Conservation (phyloP, 2,888 invertebrate species). For the Teinopalpus imperialis region DNA sequence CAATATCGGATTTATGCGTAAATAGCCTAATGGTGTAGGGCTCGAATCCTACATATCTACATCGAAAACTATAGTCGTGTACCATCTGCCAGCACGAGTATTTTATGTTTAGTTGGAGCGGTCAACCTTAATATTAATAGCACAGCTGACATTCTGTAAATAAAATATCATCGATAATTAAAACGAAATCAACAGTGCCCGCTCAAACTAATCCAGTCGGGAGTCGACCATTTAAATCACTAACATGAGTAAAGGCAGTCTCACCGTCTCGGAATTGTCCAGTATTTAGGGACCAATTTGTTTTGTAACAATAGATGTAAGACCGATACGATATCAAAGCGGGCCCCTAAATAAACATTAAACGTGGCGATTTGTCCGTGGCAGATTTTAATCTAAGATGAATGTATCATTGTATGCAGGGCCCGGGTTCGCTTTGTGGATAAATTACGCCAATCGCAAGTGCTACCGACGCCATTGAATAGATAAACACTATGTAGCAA, state of each 20-base stretch:
- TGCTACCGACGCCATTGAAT: slow-evolving; percentile 19
- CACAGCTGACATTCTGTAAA: too few relatives aligned
- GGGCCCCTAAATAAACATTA: slow-evolving; percentile 36
- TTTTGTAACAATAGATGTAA: slow-evolving; percentile 33
- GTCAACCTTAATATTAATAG: too few relatives aligned
- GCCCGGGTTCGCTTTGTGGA: slow-evolving; percentile 36
- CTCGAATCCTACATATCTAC: too few relatives aligned
- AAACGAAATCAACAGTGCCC: slow-evolving; percentile 8
- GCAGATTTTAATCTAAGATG: slow-evolving; percentile 65
- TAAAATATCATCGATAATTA: too few relatives aligned
- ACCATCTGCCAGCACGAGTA: too few relatives aligned
- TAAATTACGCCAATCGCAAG: slow-evolving; percentile 46
- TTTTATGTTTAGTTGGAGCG: too few relatives aligned
- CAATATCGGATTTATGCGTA: too few relatives aligned
- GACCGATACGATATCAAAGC: slow-evolving; percentile 33
- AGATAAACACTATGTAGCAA: slow-evolving; percentile 9
- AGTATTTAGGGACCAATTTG: slow-evolving; percentile 27
- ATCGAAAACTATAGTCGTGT: too few relatives aligned
- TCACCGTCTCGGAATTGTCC: slow-evolving; percentile 4
- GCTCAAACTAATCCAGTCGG: neutral
- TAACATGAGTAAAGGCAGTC: slow-evolving; percentile 8
- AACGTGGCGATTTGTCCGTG: slow-evolving; percentile 58
- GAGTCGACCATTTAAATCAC: slow-evolving; percentile 19
- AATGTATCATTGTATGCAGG: slow-evolving; percentile 55
- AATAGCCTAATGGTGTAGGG: too few relatives aligned